Base-by-base conservation (phyloP, 37 sponge, comb jelly and placozoan species). In the Bolinopsis microptera region DNA sequence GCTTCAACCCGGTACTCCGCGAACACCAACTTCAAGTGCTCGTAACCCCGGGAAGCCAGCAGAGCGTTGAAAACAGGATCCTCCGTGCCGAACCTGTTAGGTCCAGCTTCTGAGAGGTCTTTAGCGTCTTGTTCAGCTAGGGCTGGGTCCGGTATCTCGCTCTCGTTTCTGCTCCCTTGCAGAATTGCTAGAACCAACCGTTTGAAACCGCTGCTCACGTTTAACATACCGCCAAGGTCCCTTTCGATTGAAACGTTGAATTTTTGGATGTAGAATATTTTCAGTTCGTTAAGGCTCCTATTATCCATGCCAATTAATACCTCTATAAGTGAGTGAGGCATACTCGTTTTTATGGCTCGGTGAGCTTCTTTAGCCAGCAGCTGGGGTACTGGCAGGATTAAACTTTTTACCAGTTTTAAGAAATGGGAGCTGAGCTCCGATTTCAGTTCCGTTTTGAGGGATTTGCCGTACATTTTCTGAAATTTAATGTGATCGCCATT, bases 371-470 rank as follows among this genome's bases (percentile, higher is more conserved):
- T 96, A 40, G 97, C 97, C 61, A 95, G 95, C 69, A 95, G 96
- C 35, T 94, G 93, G 9, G 94, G 38, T 69, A 69, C 86, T 26
- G 95, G 94, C 41, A 96, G 95, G 94, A 98, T 40, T 94, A 98
- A 24, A n/a, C 95, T 96, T n/a, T 96, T 76, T 0, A 96, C 28
- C 31, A 31, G 32, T 23, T 93, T 90, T 93, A 96, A 96, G 26
- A 98, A 94, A 90, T 97, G 95, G 13, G 96, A 97, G 93, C 95
- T 93, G 72, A 98, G 92, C 90, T 98, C 99, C 40, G 97, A 97
- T 93, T 97, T 95, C 69, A 98, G 94, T 31, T 98, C 97, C 23
- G 86, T 83, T 33, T 96, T 96, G 61, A 98, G 94, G 76, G 97
- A 97, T 95, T 95, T 36, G 39, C 90, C 38, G 69, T 83, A 76